These are phyloP conservation scores for Nilaparvata lugens DNA, from an alignment of 1,140 invertebrate species.

Conservation along the genomic window DNA sequence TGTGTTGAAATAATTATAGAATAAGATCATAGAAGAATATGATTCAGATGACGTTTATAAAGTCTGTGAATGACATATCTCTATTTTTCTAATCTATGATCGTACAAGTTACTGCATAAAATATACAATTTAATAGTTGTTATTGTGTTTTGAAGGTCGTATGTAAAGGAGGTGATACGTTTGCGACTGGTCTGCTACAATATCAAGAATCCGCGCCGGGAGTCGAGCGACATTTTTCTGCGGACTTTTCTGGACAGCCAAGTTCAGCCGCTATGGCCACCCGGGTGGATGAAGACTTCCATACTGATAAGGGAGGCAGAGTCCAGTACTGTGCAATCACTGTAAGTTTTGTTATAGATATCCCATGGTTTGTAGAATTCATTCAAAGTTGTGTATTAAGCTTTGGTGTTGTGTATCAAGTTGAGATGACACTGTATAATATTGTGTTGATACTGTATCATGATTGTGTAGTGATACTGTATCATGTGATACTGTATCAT, in stretches of 20 bases:
- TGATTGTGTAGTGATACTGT: too few relatives aligned
- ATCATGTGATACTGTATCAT: too few relatives aligned
- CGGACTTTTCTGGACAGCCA: slow-evolving; percentile 39
- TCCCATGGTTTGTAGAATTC: too few relatives aligned
- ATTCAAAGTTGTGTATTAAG: too few relatives aligned
- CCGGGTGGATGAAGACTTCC: slow-evolving; percentile 42
- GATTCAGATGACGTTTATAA: not conserved
- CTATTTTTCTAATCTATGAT: not conserved
- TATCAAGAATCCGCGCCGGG: slow-evolving; percentile 33
- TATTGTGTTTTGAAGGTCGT: too few relatives aligned
- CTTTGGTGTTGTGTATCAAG: too few relatives aligned
- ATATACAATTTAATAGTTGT: not conserved
- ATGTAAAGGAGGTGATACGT: slow-evolving; percentile 16
- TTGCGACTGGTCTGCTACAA: slow-evolving; percentile 15
- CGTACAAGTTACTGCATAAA: not conserved
- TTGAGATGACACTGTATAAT: too few relatives aligned
- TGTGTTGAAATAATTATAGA: too few relatives aligned
- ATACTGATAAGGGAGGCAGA: slow-evolving; percentile 18
- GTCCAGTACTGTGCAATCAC: too few relatives aligned
- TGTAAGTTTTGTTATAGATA: too few relatives aligned
- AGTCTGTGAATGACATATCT: not conserved
- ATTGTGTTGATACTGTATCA: too few relatives aligned
- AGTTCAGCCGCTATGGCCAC: slow-evolving; percentile 42
- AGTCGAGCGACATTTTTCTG: slow-evolving; percentile 41
- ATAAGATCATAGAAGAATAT: too few relatives aligned